A percentile compares a stretch with the other conserved stretches of the same genome.
phyloP scores from a whole-genome alignment of 2,888 invertebrate species.

The Odontocolon sp. region DNA sequence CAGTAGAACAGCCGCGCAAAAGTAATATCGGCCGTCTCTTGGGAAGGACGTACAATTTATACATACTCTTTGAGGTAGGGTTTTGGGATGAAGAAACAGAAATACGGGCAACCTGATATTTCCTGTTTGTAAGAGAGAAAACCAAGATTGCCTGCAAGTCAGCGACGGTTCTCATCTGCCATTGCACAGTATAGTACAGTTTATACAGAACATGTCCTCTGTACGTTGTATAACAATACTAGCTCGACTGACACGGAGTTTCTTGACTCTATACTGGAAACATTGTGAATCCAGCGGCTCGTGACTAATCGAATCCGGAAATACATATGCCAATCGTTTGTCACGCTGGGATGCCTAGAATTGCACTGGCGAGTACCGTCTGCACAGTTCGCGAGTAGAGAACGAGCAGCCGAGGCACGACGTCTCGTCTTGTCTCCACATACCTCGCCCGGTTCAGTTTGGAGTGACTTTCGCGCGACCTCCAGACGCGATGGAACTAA shows the following conservation, averaged over 20 bases:
- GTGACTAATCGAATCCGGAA: conserved; percentile 71
- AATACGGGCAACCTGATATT: not conserved
- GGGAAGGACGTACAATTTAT: conserved; percentile 51
- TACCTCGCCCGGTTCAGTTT: conserved; percentile 17
- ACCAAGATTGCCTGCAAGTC: not conserved
- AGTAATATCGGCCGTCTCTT: conserved; percentile 45
- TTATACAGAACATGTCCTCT: not conserved
- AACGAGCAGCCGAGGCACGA: not conserved
- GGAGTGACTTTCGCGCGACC: conserved; percentile 8
- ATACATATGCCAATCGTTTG: conserved; percentile 70
- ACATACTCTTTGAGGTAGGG: conserved; percentile 37
- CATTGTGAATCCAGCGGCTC: conserved; percentile 58
- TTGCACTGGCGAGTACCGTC: conserved; percentile 28
- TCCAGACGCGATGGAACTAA: too few species aligned
- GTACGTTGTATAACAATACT: not conserved
- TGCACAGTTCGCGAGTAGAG: conserved; percentile 28
- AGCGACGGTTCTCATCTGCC: not conserved
- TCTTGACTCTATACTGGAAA: conserved; percentile 47
- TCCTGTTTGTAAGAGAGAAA: not conserved
- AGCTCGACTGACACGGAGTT: conserved; percentile 28
- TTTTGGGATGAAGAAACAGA: not conserved
- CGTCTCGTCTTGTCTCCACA: conserved; percentile 16
- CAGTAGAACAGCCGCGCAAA: not conserved
- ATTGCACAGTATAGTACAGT: not conserved
- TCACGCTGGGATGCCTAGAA: conserved; percentile 55